Conservation (phyloP, 1,140 invertebrate species). For the Aphis craccivora region DNA sequence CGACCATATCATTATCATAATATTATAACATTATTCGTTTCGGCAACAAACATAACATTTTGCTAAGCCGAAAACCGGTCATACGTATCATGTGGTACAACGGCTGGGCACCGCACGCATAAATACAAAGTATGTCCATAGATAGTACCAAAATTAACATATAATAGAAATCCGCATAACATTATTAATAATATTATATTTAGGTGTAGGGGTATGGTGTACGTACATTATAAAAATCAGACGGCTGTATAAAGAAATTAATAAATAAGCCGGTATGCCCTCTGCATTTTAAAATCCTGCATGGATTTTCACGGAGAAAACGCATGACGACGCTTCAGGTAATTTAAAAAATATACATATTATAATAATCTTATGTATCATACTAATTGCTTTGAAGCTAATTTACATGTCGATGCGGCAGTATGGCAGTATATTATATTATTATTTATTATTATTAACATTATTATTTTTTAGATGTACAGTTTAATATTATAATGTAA, state of each 20-base stretch:
- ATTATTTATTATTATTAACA: neutral
- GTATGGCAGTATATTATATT: neutral
- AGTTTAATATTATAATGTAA: neutral
- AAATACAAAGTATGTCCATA: conserved; percentile 9
- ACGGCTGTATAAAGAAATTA: conserved; percentile 28
- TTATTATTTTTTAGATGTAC: neutral
- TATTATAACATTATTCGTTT: conserved; percentile 1
- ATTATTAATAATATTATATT: conserved; percentile 33
- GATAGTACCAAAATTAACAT: conserved; percentile 49
- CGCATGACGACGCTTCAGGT: neutral
- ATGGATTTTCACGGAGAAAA: conserved; percentile 44
- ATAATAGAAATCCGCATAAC: conserved; percentile 48
- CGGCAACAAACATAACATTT: conserved; percentile 24
- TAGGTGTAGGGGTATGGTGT: neutral
- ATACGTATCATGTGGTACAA: conserved; percentile 18
- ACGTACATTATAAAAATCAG: neutral
- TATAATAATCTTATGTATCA: neutral
- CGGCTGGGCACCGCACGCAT: neutral
- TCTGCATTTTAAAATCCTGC: neutral
- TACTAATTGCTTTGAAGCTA: conserved; percentile 4
- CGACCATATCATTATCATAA: neutral
- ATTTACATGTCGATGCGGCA: neutral
- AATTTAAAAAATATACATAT: neutral
- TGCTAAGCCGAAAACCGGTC: conserved; percentile 37
- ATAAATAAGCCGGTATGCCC: conserved; percentile 18